Evolutionary conservation across 1,140 invertebrate species (phyloP).

Genomic region (Parapsyche elsis): DNA sequence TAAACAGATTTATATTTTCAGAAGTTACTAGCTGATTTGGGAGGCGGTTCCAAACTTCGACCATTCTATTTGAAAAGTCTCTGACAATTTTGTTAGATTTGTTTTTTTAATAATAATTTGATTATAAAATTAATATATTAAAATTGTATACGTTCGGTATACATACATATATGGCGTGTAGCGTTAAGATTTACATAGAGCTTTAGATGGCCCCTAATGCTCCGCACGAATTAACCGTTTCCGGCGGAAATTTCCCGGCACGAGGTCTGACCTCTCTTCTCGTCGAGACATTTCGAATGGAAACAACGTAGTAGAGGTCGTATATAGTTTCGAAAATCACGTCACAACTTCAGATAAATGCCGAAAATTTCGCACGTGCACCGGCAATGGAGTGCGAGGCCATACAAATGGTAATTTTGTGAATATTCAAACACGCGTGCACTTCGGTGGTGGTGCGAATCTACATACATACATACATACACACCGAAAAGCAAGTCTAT

Average conservation of each 20-base stretch:
- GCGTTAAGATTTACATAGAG: too few species aligned
- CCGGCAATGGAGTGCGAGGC: constrained; percentile 18
- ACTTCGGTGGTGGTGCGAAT: not conserved
- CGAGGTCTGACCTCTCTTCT: constrained; percentile 4
- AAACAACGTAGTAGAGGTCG: constrained; percentile 4
- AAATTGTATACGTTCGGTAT: too few species aligned
- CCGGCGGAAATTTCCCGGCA: not conserved
- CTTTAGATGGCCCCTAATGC: not conserved
- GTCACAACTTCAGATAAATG: constrained; percentile 38
- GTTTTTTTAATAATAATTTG: too few species aligned
- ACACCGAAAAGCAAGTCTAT: not conserved
- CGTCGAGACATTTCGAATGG: constrained; percentile 9
- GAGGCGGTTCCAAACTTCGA: too few species aligned
- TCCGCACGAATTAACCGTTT: not conserved
- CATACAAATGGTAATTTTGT: constrained; percentile 20
- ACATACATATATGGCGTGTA: too few species aligned
- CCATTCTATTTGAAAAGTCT: too few species aligned
- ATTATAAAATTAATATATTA: too few species aligned
- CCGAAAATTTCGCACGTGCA: constrained; percentile 33
- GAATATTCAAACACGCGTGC: not conserved
- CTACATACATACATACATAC: not conserved
- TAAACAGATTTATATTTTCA: too few species aligned
- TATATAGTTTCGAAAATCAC: constrained; percentile 39
- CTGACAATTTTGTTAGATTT: too few species aligned
- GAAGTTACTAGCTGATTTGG: too few species aligned